Evolutionary conservation across 2,797 vertebrate species (phyloP).

Genomic region (Naso thynnoides): DNA sequence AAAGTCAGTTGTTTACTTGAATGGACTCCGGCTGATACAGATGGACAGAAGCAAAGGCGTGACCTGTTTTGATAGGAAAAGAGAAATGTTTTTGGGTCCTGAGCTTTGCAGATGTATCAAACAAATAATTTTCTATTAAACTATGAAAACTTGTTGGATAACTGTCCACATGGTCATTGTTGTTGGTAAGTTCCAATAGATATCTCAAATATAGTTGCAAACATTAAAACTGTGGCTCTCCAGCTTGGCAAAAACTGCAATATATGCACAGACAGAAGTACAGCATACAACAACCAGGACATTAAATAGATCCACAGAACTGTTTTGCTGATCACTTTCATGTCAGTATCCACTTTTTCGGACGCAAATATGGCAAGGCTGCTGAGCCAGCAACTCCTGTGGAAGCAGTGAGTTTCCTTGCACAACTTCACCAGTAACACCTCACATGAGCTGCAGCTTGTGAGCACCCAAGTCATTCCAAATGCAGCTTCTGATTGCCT

Average conservation of each 20-base stretch:
- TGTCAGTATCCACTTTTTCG: too few species aligned
- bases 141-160: conserved; percentile 1
- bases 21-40: background rate
- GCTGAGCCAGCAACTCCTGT: too few species aligned
- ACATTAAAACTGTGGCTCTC: background rate
- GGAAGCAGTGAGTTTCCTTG: too few species aligned
- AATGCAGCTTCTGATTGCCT: too few species aligned
- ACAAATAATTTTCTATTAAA: conserved; percentile 37
- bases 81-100: background rate
- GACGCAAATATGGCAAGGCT: background rate
- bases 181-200: background rate
- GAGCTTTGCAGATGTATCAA: background rate
- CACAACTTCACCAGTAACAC: background rate
- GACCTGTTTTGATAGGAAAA: background rate
- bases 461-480: background rate
- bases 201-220: background rate
- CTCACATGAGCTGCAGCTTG: background rate
- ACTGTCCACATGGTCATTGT: background rate
- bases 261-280: background rate
- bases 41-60: background rate
- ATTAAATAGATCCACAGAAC: too few species aligned
- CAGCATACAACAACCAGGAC: background rate
- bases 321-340: background rate
- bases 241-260: background rate
- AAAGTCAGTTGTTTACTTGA: background rate